Evolutionary conservation across 1,140 invertebrate species (phyloP).

Genomic region (Stenopsyche tienmushanensis): DNA sequence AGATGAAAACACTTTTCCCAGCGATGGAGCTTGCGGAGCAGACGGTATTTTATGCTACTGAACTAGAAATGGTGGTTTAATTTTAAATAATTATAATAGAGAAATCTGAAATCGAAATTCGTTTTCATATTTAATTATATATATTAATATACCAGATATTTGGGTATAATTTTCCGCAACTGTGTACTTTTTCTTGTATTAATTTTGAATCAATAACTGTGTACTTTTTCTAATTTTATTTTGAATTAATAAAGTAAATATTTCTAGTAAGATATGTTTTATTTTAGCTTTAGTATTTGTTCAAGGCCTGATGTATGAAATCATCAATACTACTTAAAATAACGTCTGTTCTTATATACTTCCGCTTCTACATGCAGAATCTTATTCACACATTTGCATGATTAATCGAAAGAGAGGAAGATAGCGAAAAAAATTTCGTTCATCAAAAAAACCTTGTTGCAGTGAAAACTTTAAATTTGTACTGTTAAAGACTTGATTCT

Average conservation of each 20-base stretch:
- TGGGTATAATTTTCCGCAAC: background rate
- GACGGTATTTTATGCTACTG: conserved; percentile 94
- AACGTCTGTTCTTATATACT: no score
- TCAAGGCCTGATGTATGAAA: no score
- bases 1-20: conserved; percentile 78
- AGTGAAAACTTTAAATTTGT: no score
- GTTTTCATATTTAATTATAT: background rate
- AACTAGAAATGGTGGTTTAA: conserved; percentile 99
- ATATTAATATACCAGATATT: background rate
- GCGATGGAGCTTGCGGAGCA: conserved; percentile 88
- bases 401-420: no score
- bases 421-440: no score
- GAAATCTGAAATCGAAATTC: background rate
- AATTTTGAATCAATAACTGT: background rate
- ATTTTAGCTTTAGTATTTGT: no score
- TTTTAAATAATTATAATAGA: conserved; percentile 12
- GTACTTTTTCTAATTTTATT: background rate
- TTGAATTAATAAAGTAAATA: background rate
- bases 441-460: no score
- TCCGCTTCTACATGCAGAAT: no score
- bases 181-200: background rate
- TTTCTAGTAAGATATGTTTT: background rate
- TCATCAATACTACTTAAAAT: no score
- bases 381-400: no score
- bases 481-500: no score